phyloP scores from a whole-genome alignment of 2,113 vertebrate species.

The Natator depressus region DNA sequence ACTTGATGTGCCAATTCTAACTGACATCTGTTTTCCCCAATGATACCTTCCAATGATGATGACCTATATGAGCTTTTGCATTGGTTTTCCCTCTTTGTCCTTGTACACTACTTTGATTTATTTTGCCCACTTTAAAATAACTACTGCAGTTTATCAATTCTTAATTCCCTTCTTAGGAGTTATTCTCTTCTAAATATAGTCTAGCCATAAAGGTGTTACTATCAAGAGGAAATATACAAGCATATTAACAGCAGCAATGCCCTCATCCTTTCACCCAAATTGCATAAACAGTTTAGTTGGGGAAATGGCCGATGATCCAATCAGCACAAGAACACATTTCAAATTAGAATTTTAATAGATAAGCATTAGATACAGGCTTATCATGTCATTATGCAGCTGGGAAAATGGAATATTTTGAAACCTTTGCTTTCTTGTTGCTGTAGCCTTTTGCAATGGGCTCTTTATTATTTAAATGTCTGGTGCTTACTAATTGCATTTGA shows the following conservation, averaged over 20 bases:
- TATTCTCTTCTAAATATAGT: constrained; percentile 11
- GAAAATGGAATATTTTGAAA: constrained; percentile 26
- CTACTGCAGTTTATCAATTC: not conserved
- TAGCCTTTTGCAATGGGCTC: not conserved
- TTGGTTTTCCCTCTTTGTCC: not conserved
- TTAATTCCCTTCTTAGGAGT: not conserved
- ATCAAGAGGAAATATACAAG: not conserved
- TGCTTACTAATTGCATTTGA: not conserved
- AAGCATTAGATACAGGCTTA: constrained; percentile 16
- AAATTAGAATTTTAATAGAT: constrained; percentile 42
- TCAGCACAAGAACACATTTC: constrained; percentile 19
- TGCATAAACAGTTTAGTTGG: constrained; percentile 10
- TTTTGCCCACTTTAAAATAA: constrained; percentile 18
- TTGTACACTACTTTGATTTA: not conserved
- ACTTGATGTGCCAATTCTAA: not conserved
- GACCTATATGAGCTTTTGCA: constrained; percentile 6
- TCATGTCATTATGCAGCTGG: constrained; percentile 18
- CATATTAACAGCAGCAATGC: not conserved
- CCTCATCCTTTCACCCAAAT: constrained; percentile 9
- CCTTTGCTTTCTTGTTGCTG: not conserved
- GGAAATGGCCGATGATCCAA: constrained; percentile 48
- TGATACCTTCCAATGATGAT: not conserved
- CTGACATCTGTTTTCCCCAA: not conserved
- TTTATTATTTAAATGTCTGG: not conserved
- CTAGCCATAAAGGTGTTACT: constrained; percentile 2